Base-by-base conservation (phyloP, 2,797 vertebrate genomes). In the Hydrophis major region DNA sequence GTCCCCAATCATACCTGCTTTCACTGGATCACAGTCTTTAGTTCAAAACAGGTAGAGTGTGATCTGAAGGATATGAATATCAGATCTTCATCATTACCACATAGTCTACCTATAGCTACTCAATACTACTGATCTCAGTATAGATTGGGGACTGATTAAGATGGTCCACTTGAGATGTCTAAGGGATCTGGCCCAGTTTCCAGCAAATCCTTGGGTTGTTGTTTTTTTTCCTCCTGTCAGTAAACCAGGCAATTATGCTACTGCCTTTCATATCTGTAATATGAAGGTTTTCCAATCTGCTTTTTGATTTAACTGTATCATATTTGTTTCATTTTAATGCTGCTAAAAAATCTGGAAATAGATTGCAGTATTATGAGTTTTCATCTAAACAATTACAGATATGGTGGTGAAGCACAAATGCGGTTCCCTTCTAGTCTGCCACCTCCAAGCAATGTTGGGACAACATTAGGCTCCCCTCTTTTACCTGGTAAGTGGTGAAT, bases 361-460 rank as follows among this genome's bases (percentile, higher is more conserved):
- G 86, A 74, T 87, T 66, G 6, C 4, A 89, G 0, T 86, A 0
- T 69, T 14, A n/a, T 94, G 57, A 91, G 6, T 22, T 50, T 96
- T 92, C 0, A 86, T 86, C 61, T 47, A 66, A 27, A 89, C 55
- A 95, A 95, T 63, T 92, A 93, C 1, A 99, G 99, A 96, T 99
- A 99, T 27, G 99, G 99, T 69, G 99, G 99, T 95, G 99, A 99
- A 96, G 99, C 99, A 88, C 99, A 99, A 97, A 99, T 99, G 99
- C 98, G 99, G 93, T 98, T 99, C 95, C 98, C 99, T 0, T 97
- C 98, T 56, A 96, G 98, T 93, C 94, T 99, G 89, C 94, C 98
- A 0, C 95, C 98, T 93, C 98, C 99, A 16, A 98, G 98, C 94
- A 99, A 97, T 0, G 97, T 99, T 16, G 98, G 98, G 50, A 98